Conservation (phyloP, 1,140 invertebrate species). For the Drosophila aff. region DNA sequence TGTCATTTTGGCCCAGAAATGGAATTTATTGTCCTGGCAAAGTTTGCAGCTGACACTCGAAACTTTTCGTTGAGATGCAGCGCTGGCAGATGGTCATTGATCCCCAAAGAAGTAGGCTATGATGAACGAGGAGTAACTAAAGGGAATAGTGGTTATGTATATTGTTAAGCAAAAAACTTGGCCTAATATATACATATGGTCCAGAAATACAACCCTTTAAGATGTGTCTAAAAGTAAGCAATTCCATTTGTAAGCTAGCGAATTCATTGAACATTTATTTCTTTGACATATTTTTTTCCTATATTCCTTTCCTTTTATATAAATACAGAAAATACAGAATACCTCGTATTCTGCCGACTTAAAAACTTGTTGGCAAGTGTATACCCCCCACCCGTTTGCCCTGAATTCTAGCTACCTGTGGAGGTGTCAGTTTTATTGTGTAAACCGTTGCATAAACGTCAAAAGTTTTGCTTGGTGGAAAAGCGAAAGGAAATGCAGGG, state of each 20-base stretch:
- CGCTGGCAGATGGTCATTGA: constrained; percentile 25
- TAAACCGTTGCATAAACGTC: constrained; percentile 48
- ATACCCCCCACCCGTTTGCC: constrained; percentile 1
- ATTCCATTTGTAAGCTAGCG: no score
- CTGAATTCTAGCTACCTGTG: constrained; percentile 34
- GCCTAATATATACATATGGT: no score
- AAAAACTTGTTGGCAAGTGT: constrained; percentile 5
- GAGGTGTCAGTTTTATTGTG: constrained; percentile 48
- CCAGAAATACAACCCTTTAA: no score
- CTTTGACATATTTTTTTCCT: neutral
- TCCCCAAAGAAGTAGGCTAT: constrained; percentile 23
- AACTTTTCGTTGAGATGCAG: constrained; percentile 21
- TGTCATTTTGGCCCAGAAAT: constrained; percentile 41
- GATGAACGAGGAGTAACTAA: neutral
- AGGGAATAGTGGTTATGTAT: neutral
- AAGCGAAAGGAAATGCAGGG: constrained; percentile 16
- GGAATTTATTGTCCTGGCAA: constrained; percentile 15
- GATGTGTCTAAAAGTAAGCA: no score
- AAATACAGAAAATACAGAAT: neutral
- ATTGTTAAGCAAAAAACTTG: neutral
- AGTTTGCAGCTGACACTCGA: constrained; percentile 18
- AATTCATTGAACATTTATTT: no score
- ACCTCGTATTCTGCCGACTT: no score
- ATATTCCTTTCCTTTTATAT: no score
- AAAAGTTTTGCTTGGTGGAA: constrained; percentile 18